A percentile compares a stretch with the other conserved stretches of the same genome.
These are phyloP conservation scores for Tillus elongatus DNA, from an alignment of 2,888 invertebrate genomes.

Conservation along the genomic window DNA sequence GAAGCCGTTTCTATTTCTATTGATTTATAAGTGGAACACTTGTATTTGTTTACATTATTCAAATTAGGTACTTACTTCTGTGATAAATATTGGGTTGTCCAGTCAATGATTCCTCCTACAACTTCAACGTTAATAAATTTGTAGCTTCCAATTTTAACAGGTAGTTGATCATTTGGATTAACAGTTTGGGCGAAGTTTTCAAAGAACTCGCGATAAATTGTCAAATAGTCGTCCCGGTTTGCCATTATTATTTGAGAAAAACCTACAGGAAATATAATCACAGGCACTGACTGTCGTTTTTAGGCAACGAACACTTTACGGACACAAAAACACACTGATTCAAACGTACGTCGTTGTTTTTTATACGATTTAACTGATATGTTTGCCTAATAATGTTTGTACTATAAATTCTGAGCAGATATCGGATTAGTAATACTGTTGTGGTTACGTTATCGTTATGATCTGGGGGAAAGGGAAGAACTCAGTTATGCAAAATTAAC, in stretches of 20 bases:
- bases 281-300: constrained; percentile 12
- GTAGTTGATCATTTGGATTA: constrained; percentile 63
- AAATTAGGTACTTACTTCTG: constrained; percentile 65
- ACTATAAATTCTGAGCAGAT: too few relatives aligned
- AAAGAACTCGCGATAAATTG: constrained; percentile 61
- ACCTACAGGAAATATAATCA: constrained; percentile 18
- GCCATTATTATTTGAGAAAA: constrained; percentile 37
- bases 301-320: constrained; percentile 12
- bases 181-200: constrained; percentile 60
- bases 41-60: too few relatives aligned
- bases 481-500: too few relatives aligned
- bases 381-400: too few relatives aligned
- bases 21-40: too few relatives aligned
- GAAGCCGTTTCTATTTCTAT: too few relatives aligned
- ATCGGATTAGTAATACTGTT: too few relatives aligned
- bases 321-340: too few relatives aligned
- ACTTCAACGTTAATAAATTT: constrained; percentile 60
- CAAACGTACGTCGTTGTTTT: too few relatives aligned
- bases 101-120: constrained; percentile 64
- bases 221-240: constrained; percentile 61
- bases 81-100: constrained; percentile 66
- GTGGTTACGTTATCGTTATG: too few relatives aligned
- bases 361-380: too few relatives aligned
- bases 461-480: too few relatives aligned
- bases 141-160: constrained; percentile 61